phyloP scores from a whole-genome alignment of 2,113 vertebrate genomes.

The Prunella fulvescens region DNA sequence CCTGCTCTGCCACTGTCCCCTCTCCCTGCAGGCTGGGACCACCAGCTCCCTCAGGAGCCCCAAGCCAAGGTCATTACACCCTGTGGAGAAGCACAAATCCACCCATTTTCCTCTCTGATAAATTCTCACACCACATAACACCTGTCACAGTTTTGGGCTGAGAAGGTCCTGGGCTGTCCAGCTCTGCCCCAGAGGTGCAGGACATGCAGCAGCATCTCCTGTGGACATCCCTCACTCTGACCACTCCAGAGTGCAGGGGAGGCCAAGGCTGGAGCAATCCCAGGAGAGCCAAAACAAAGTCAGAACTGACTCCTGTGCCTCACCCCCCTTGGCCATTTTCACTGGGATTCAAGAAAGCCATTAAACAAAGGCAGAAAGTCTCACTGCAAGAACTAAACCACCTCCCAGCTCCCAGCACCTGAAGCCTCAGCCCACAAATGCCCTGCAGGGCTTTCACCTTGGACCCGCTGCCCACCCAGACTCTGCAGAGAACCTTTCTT shows the following conservation, averaged over 20 bases:
- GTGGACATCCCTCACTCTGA: not conserved
- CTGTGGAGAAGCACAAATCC: rapidly evolving
- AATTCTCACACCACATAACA: not conserved
- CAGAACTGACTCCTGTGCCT: not conserved
- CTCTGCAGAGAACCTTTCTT: not conserved
- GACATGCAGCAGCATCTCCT: not conserved
- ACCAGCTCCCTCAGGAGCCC: not conserved
- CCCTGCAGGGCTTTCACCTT: not conserved
- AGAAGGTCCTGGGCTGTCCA: not conserved
- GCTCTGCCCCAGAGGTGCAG: not conserved
- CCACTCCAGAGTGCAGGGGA: not conserved
- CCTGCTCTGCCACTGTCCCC: not conserved
- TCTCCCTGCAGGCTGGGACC: not conserved
- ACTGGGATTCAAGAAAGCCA: not conserved
- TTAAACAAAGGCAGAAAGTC: not conserved
- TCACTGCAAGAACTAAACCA: not conserved
- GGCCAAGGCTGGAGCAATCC: not conserved
- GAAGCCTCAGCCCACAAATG: not conserved
- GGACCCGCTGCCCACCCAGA: rapidly evolving
- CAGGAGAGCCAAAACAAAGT: not conserved
- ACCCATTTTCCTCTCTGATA: not conserved
- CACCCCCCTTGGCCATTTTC: not conserved
- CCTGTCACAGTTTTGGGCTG: not conserved
- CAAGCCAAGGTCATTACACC: not conserved
- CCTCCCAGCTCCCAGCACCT: not conserved